A percentile compares a stretch with the other conserved stretches of the same genome.
These are phyloP conservation scores for Vidua chalybeata DNA, from an alignment of 2,113 vertebrate species.

Conservation along the genomic window DNA sequence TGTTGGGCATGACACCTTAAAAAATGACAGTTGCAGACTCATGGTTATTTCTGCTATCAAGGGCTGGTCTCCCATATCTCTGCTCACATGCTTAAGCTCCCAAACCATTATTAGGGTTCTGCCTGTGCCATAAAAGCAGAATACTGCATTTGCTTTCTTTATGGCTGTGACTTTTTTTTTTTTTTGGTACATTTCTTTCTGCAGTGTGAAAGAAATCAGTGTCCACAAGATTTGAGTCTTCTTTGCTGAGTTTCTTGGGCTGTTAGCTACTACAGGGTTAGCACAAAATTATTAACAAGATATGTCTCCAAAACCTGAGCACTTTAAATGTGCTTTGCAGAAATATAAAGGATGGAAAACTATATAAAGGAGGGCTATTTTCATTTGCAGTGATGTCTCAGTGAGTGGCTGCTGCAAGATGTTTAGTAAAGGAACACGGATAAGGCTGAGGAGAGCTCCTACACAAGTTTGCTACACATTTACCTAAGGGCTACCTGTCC, in stretches of 20 bases:
- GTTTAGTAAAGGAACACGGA: fast-evolving
- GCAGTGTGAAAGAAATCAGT: fast-evolving
- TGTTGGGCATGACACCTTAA: background rate
- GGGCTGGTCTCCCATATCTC: fast-evolving
- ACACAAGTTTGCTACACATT: background rate
- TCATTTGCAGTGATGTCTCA: fast-evolving
- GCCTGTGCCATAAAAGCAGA: too few species aligned
- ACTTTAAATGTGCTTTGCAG: background rate
- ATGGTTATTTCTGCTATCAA: background rate
- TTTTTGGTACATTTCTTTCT: background rate
- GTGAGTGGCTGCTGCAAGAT: fast-evolving
- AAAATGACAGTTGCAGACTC: background rate
- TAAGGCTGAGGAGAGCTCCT: background rate
- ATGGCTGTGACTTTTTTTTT: background rate
- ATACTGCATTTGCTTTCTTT: background rate
- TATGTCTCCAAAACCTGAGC: background rate
- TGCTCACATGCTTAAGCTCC: background rate
- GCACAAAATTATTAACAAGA: fast-evolving
- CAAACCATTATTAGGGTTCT: background rate
- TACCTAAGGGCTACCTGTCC: fast-evolving
- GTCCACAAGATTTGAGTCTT: background rate
- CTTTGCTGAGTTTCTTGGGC: background rate
- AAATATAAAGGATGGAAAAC: background rate
- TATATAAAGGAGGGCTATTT: fast-evolving
- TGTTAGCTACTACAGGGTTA: background rate